A percentile compares a stretch with the other conserved stretches of the same genome.
phyloP scores from a whole-genome alignment of 2,888 invertebrate genomes.

The Adelphocoris suturalis region DNA sequence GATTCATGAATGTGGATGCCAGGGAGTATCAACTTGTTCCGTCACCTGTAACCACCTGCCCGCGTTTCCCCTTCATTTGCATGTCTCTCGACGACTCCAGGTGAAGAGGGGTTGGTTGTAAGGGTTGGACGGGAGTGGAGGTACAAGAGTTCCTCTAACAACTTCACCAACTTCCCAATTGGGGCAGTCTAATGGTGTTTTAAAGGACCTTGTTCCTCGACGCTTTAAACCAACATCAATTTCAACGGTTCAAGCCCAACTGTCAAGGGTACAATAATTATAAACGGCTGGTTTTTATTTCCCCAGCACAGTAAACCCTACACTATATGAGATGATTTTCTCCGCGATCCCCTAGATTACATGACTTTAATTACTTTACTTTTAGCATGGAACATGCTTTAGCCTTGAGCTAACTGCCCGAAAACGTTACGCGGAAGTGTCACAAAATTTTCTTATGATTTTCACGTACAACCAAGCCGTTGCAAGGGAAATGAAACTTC shows the following conservation, averaged over 20 bases:
- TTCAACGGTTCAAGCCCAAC: background rate
- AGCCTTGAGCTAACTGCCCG: too few species aligned
- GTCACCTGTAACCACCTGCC: constrained; percentile 42
- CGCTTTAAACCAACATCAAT: constrained; percentile 23
- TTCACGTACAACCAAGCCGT: too few species aligned
- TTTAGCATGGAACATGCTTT: too few species aligned
- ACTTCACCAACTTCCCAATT: constrained; percentile 8
- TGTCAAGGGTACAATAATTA: background rate
- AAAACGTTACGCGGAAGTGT: too few species aligned
- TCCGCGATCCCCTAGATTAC: too few species aligned
- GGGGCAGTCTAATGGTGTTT: constrained; percentile 18
- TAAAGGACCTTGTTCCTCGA: background rate
- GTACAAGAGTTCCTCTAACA: background rate
- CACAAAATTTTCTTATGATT: too few species aligned
- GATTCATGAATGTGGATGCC: constrained; percentile 27
- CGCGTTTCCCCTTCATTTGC: constrained; percentile 7
- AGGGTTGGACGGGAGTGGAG: background rate
- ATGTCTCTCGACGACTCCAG: background rate
- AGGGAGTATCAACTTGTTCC: background rate
- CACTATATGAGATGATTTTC: too few species aligned
- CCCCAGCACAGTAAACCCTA: too few species aligned
- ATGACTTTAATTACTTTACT: too few species aligned
- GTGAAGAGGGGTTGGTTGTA: background rate
- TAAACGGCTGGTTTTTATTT: background rate
- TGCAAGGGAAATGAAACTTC: too few species aligned